Conservation (phyloP, 2,797 vertebrate genomes). For the Hippoglossus hippoglossus region DNA sequence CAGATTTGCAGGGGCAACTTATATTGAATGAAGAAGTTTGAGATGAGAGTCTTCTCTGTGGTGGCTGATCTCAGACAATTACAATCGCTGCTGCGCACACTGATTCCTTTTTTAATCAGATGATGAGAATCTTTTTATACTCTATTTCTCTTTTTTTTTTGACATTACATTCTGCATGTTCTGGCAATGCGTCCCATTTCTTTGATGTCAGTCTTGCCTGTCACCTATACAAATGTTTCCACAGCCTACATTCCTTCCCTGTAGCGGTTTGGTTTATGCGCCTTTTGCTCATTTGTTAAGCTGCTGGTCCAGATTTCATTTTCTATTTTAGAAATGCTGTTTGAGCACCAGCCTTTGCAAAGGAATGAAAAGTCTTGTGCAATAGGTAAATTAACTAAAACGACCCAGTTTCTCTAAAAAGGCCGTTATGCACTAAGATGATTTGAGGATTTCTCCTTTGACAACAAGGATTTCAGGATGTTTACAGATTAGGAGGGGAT, state of each 20-base stretch:
- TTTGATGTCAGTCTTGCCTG: constrained; percentile 36
- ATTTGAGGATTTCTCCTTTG: constrained; percentile 80
- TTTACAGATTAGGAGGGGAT: constrained; percentile 83
- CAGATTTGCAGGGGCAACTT: not conserved
- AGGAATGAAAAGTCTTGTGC: constrained; percentile 68
- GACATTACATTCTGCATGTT: constrained; percentile 1
- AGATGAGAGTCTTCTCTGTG: constrained; percentile 5
- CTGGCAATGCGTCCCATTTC: constrained; percentile 6
- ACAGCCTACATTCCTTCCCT: constrained; percentile 17
- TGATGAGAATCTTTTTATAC: constrained; percentile 22
- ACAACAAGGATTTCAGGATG: constrained; percentile 78
- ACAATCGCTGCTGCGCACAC: constrained; percentile 2
- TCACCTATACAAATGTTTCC: constrained; percentile 33
- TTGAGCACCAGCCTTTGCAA: constrained; percentile 61
- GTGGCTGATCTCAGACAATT: constrained; percentile 21
- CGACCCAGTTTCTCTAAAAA: constrained; percentile 81
- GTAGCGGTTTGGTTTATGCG: constrained; percentile 25
- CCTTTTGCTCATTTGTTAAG: constrained; percentile 45
- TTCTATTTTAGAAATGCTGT: constrained; percentile 72
- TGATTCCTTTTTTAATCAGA: not conserved
- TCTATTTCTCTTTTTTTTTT: not conserved
- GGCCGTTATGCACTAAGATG: constrained; percentile 78
- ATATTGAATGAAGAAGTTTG: constrained; percentile 9
- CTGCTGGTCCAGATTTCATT: constrained; percentile 64
- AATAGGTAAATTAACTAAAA: constrained; percentile 78